Conservation (phyloP, 2,113 vertebrate genomes). For the Istiophorus platypterus region DNA sequence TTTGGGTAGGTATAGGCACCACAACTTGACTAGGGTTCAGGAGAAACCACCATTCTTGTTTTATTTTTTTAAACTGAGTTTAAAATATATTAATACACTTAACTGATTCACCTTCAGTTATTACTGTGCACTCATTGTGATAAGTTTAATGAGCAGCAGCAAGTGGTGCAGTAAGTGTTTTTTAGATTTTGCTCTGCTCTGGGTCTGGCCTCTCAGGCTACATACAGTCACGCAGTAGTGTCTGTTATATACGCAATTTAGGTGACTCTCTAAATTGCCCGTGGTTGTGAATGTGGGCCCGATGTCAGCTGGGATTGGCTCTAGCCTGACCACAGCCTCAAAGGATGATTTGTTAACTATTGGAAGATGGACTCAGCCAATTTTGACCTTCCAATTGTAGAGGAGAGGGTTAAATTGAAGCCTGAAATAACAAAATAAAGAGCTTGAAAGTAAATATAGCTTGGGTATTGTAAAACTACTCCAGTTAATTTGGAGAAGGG, state of each 20-base stretch:
- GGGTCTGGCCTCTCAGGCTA: not conserved
- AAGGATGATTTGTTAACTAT: too few relatives aligned
- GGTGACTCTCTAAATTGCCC: too few relatives aligned
- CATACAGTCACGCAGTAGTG: not conserved
- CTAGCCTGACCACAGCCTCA: too few relatives aligned
- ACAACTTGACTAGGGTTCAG: too few relatives aligned
- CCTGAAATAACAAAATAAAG: too few relatives aligned
- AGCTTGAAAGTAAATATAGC: not conserved
- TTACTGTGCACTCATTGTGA: not conserved
- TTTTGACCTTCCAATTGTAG: too few relatives aligned
- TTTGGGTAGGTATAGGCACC: not conserved
- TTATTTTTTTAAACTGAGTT: not conserved
- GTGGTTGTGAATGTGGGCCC: too few relatives aligned
- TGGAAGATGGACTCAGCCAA: too few relatives aligned
- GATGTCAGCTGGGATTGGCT: too few relatives aligned
- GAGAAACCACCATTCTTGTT: not conserved
- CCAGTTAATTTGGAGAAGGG: too few relatives aligned
- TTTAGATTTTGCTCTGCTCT: not conserved
- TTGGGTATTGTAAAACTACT: not conserved
- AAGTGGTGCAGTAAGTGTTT: not conserved
- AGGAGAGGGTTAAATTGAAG: too few relatives aligned
- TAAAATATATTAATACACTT: not conserved
- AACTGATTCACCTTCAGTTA: not conserved
- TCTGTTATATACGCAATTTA: too few relatives aligned
- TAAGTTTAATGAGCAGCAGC: not conserved